These are phyloP conservation scores for Ricordea florida DNA, from an alignment of 92 coral and sea anemone species.

Conservation along the genomic window DNA sequence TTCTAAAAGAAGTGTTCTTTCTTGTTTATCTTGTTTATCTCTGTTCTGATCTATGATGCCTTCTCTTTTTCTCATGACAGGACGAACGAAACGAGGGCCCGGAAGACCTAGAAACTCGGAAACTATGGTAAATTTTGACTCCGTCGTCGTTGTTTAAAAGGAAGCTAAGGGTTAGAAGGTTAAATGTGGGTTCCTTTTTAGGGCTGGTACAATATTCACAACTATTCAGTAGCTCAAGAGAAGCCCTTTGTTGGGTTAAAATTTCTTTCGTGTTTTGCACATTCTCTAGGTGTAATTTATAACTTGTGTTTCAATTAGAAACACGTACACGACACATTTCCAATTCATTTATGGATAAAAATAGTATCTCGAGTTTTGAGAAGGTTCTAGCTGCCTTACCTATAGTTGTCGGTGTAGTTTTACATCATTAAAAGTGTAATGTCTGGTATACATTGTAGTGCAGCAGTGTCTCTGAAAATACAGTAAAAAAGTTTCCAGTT, in stretches of 20 bases:
- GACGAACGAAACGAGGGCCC: conserved; percentile 76
- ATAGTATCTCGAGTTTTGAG: too few relatives aligned
- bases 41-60: not conserved
- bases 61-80: conserved; percentile 26
- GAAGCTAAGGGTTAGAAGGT: not conserved
- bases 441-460: too few relatives aligned
- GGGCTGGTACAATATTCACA: not conserved
- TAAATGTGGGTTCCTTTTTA: not conserved
- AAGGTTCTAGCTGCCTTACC: too few relatives aligned
- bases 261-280: too few relatives aligned
- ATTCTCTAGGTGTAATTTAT: too few relatives aligned
- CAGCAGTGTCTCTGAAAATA: too few relatives aligned
- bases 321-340: too few relatives aligned
- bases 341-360: too few relatives aligned
- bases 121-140: conserved; percentile 34
- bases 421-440: too few relatives aligned
- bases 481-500: too few relatives aligned
- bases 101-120: conserved; percentile 73
- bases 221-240: not conserved
- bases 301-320: too few relatives aligned
- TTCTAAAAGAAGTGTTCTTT: not conserved
- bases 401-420: too few relatives aligned
- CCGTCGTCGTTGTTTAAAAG: not conserved
- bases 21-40: not conserved
- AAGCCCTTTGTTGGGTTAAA: conserved; percentile 7